Percentiles rank a stretch among this genome's conserved stretches.
Conservation (phyloP, 2,797 vertebrate species). For the Sandelia bainsii region DNA sequence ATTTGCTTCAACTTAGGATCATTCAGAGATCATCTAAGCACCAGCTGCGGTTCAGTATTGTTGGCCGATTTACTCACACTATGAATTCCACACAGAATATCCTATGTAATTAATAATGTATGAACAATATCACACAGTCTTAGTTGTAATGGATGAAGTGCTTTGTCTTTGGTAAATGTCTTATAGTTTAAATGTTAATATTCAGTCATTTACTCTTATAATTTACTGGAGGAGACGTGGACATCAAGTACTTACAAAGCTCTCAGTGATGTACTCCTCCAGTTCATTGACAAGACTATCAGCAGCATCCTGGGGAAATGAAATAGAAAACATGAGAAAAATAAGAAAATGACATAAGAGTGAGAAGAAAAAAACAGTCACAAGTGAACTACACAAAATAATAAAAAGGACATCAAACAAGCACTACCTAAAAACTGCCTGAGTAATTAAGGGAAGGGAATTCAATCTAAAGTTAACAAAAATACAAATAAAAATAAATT, state of each 20-base stretch:
- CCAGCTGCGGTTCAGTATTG: background rate
- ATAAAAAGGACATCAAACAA: too few species aligned
- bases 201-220: background rate
- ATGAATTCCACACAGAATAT: background rate
- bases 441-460: too few species aligned
- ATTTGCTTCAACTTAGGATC: background rate
- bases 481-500: background rate
- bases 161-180: background rate
- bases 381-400: background rate
- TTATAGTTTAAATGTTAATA: background rate
- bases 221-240: background rate
- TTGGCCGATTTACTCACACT: background rate
- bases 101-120: too few species aligned
- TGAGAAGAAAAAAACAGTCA: background rate
- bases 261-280: slow-evolving; percentile 92
- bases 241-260: slow-evolving; percentile 87
- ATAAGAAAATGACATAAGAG: background rate
- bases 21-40: background rate
- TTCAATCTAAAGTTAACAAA: too few species aligned
- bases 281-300: slow-evolving; percentile 88
- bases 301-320: slow-evolving; percentile 83
- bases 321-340: slow-evolving; percentile 7
- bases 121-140: background rate
- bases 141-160: background rate
- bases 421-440: too few species aligned